Conservation (phyloP, 2,113 vertebrate genomes). For the Nesogale talazaci region DNA sequence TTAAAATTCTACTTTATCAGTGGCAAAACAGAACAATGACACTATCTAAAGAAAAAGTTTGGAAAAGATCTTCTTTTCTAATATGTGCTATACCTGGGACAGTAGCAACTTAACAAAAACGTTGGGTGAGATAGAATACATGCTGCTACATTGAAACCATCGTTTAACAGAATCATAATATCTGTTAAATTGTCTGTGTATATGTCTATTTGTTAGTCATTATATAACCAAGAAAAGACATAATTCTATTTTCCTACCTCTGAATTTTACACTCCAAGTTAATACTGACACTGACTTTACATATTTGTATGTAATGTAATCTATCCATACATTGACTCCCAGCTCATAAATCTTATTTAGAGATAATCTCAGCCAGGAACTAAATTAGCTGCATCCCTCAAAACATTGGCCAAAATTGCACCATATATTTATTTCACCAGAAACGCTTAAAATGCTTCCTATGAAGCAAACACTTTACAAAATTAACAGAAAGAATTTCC, state of each 20-base stretch:
- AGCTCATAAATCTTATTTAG: conserved; percentile 8
- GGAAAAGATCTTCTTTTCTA: not conserved
- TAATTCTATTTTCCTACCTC: not conserved
- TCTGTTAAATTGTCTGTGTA: not conserved
- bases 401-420: not conserved
- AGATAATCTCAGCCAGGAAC: not conserved
- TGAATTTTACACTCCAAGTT: conserved; percentile 9
- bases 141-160: not conserved
- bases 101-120: conserved; percentile 14
- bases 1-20: conserved; percentile 66
- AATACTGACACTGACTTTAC: not conserved
- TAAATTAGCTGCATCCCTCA: not conserved
- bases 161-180: not conserved
- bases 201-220: not conserved
- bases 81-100: not conserved
- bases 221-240: not conserved
- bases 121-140: too few species aligned
- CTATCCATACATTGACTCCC: not conserved
- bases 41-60: conserved; percentile 12
- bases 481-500: not conserved
- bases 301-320: conserved; percentile 2
- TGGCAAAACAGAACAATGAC: conserved; percentile 1
- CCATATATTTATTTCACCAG: conserved; percentile 10
- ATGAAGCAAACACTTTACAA: not conserved
- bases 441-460: conserved; percentile 15